Evolutionary conservation across 2,797 vertebrate genomes (phyloP).

Genomic region (Thunnus albacares): DNA sequence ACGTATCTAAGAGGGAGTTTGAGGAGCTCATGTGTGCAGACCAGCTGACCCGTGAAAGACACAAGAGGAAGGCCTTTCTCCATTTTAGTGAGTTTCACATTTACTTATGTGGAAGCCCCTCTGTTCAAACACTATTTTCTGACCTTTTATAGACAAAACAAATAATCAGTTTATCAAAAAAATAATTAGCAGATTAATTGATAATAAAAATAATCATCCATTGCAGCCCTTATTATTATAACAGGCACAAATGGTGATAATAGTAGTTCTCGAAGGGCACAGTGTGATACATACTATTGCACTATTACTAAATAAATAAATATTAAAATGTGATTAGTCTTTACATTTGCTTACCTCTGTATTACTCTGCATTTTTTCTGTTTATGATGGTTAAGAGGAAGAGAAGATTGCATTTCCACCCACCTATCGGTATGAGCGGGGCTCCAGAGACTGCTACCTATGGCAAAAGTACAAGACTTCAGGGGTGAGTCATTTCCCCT

Average conservation of each 20-base stretch:
- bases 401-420: constrained; percentile 90
- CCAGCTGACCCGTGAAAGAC: constrained; percentile 88
- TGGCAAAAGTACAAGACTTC: constrained; percentile 92
- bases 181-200: neutral
- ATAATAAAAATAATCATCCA: neutral
- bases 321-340: neutral
- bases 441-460: constrained; percentile 89
- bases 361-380: constrained; percentile 26
- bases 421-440: constrained; percentile 90
- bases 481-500: constrained; percentile 79
- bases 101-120: no score
- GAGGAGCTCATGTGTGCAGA: constrained; percentile 89
- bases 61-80: constrained; percentile 89
- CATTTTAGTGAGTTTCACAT: constrained; percentile 86
- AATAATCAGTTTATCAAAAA: no score
- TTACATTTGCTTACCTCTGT: constrained; percentile 14
- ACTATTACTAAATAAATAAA: no score
- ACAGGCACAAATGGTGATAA: neutral
- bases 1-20: constrained; percentile 88
- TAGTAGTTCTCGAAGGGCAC: neutral
- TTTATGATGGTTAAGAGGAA: constrained; percentile 85
- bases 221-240: neutral
- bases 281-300: no score
- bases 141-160: no score
- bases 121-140: no score